Percentiles rank a stretch among this genome's conserved stretches.
phyloP scores from a whole-genome alignment of 1,140 invertebrate genomes.

The Drosophila rufa region DNA sequence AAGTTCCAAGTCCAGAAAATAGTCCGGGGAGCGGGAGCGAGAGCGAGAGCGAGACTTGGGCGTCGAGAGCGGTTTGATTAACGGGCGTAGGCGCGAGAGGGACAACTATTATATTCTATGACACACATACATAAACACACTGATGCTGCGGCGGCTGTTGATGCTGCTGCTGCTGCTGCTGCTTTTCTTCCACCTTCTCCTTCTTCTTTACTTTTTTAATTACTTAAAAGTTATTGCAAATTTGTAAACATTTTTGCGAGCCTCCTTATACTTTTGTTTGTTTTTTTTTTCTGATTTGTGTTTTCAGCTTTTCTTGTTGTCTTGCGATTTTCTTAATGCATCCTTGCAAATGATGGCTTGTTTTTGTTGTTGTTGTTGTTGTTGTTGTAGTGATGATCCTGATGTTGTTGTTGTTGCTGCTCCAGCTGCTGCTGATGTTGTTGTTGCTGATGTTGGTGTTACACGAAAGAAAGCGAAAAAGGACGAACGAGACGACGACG shows the following conservation, averaged over 20 bases:
- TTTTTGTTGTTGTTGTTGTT: constrained; percentile 24
- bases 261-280: constrained; percentile 33
- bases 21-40: constrained; percentile 7
- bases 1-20: constrained; percentile 1
- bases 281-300: constrained; percentile 17
- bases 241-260: constrained; percentile 49
- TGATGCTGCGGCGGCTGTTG: too few relatives aligned
- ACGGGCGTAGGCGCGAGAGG: constrained; percentile 2
- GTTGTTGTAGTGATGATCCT: constrained; percentile 36
- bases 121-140: constrained; percentile 14
- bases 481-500: constrained; percentile 59
- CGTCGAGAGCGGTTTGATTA: not conserved
- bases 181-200: not conserved
- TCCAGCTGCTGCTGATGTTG: constrained; percentile 14
- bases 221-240: constrained; percentile 56
- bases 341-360: constrained; percentile 50
- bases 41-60: constrained; percentile 4
- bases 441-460: constrained; percentile 36
- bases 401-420: constrained; percentile 15
- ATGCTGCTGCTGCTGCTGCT: not conserved
- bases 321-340: constrained; percentile 13
- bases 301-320: constrained; percentile 14
- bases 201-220: not conserved
- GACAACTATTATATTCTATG: constrained; percentile 6
- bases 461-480: constrained; percentile 55